Evolutionary conservation across 2,888 invertebrate genomes (phyloP), one percentile per base, ranked within the genome.

Genomic region (Trachelus troglodyta): DNA sequence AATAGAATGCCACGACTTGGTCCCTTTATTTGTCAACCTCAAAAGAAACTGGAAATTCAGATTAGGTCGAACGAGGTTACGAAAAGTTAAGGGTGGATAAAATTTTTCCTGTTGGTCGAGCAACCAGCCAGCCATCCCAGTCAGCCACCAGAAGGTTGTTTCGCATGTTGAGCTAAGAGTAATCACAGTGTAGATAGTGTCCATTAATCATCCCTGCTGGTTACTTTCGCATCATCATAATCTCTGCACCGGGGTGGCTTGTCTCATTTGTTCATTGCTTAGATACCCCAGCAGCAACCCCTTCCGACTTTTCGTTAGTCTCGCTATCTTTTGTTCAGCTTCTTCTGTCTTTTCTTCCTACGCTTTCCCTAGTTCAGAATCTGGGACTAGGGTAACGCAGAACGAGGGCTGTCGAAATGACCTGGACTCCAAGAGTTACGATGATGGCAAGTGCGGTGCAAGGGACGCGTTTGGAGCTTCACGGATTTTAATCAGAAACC

Each of bases 401-500:
- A 9, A 23, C 9, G 23, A 23, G 1, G 9, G 9, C 56, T 56
- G 56, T 23, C 23, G 9, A 56, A 56, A 56, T 23, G 2, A 9
- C 2, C 75, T 76, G 75, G 68, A 76, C 75, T 15, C 73, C 37
- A 15, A 76, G 79, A 31, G 31, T 34, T 11, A 40, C 4, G 23
- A 23, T 6, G 23, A 40, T 9, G 40, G 6, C 40, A 40, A 40
- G 23, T 40, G 0, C 40, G 15, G 6, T 56, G 56, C 9, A 9
- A 12, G 37, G 56, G 15, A 37, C 34, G 75, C 34, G 37, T 69
- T 12, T 37, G 12, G 75, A 75, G 79, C 76, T 81, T 79, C 83
- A 78, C 82, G 85, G 88, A 89, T 87, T 89, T 89, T 89, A 89
- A 89, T 89, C 89, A 89, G 84, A 81, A 85, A 86, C 83, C 81